Evolutionary conservation across 2,113 vertebrate species (phyloP).

Genomic region (Labeo catla): DNA sequence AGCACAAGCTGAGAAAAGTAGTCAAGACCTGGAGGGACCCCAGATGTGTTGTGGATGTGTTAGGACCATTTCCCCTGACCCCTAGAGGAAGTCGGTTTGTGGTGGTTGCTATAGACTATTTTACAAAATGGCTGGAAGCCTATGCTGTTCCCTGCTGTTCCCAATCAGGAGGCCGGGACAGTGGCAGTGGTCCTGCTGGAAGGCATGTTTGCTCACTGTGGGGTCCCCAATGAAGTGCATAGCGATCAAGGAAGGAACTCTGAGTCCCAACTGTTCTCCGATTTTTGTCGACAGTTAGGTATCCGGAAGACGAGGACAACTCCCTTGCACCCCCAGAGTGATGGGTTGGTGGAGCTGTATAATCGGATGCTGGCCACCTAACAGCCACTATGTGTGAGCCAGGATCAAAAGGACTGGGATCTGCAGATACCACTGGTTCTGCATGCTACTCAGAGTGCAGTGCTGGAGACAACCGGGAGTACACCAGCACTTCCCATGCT

Average conservation of each 20-base stretch:
- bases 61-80: background rate
- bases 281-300: background rate
- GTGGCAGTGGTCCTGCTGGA: background rate
- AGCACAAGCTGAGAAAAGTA: too few species aligned
- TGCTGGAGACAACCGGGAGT: background rate
- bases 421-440: background rate
- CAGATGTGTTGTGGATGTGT: too few species aligned
- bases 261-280: background rate
- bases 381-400: background rate
- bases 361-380: background rate
- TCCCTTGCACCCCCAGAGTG: background rate
- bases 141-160: background rate
- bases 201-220: background rate
- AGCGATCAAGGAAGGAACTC: background rate
- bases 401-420: conserved; percentile 3
- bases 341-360: background rate
- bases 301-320: background rate
- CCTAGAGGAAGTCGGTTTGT: background rate
- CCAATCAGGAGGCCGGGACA: background rate
- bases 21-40: too few species aligned
- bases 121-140: too few species aligned
- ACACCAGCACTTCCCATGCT: background rate
- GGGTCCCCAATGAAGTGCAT: background rate
- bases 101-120: background rate
- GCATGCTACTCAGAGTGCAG: background rate